A percentile compares a stretch with the other conserved stretches of the same genome.
Conservation (phyloP, 2,113 vertebrate genomes). For the Carassius auratus region DNA sequence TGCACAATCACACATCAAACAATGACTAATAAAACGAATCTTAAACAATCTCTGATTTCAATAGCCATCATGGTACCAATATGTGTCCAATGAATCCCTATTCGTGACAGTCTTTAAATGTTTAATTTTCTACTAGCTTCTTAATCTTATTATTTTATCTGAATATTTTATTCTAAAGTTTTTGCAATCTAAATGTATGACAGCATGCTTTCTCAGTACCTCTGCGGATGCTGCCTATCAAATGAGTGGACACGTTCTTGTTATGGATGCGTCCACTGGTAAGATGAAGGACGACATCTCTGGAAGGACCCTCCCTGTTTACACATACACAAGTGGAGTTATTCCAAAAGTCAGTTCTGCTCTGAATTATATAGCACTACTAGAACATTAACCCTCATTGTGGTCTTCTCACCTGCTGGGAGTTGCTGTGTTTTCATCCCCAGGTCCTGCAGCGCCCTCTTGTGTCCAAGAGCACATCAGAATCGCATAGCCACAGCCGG, state of each 20-base stretch:
- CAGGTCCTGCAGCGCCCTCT: constrained; percentile 65
- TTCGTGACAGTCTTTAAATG: neutral
- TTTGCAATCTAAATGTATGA: neutral
- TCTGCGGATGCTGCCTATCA: constrained; percentile 90
- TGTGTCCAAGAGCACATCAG: constrained; percentile 90
- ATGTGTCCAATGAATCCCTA: too few relatives aligned
- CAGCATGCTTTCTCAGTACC: constrained; percentile 63
- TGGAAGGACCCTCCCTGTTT: constrained; percentile 80
- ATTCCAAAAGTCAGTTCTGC: neutral
- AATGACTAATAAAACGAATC: neutral
- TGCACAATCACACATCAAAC: neutral
- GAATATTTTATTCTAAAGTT: neutral
- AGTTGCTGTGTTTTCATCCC: constrained; percentile 68
- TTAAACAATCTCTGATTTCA: too few relatives aligned
- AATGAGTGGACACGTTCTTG: constrained; percentile 97
- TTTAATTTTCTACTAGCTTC: neutral
- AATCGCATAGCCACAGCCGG: constrained; percentile 92
- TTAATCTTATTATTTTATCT: neutral
- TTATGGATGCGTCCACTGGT: constrained; percentile 97
- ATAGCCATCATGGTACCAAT: too few relatives aligned
- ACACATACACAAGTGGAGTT: neutral
- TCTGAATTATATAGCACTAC: neutral
- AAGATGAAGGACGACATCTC: constrained; percentile 88
- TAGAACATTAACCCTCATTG: neutral
- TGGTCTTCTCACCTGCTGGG: constrained; percentile 58